Percentiles rank a stretch among this genome's conserved stretches.
phyloP scores from a whole-genome alignment of 23 tunicate genomes.

The Trididemnum clinides region DNA sequence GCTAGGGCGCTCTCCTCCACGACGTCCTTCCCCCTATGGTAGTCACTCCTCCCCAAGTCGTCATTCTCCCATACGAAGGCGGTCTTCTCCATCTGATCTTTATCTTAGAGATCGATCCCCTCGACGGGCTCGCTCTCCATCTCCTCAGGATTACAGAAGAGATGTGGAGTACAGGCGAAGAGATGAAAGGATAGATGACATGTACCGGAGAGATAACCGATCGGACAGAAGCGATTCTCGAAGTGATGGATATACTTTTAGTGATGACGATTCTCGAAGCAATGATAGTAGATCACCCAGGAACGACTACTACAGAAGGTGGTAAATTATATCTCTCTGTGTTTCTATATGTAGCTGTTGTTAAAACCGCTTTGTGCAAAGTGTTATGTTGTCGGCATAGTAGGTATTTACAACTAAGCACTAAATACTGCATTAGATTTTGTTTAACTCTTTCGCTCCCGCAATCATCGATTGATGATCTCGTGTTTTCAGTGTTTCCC shows the following conservation, averaged over 20 bases:
- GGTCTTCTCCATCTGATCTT: neutral
- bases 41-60: neutral
- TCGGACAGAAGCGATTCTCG: neutral
- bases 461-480: too few species aligned
- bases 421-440: too few species aligned
- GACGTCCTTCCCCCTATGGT: neutral
- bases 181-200: neutral
- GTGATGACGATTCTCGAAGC: constrained; percentile 9
- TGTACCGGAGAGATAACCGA: neutral
- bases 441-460: too few species aligned
- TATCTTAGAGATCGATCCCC: neutral
- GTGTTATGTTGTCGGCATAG: too few species aligned
- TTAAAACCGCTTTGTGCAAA: too few species aligned
- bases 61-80: too few species aligned
- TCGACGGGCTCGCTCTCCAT: neutral
- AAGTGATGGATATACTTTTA: neutral
- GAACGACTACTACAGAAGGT: constrained; percentile 7
- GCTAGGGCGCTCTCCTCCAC: neutral
- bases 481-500: too few species aligned
- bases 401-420: too few species aligned
- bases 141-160: neutral
- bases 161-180: neutral
- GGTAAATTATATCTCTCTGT: neutral
- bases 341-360: neutral
- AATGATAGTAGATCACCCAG: neutral